These are phyloP conservation scores for Rafetus swinhoei DNA, from an alignment of 2,113 vertebrate genomes.

Conservation along the genomic window DNA sequence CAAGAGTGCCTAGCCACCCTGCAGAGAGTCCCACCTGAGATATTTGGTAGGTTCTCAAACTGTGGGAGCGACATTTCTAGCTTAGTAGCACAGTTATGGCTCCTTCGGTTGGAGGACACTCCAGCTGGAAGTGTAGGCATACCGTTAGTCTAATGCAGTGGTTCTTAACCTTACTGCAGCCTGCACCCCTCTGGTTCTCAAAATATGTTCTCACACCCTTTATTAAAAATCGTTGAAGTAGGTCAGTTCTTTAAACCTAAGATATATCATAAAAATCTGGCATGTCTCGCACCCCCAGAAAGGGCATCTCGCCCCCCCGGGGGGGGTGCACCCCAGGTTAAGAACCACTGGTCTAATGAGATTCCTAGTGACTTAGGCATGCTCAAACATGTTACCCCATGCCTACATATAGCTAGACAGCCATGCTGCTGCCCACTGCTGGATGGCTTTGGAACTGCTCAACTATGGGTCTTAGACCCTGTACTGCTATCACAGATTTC, in stretches of 20 bases:
- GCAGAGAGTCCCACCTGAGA: neutral
- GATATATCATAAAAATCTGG: too few relatives aligned
- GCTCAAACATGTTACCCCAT: neutral
- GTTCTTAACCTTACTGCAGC: too few relatives aligned
- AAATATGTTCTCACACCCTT: too few relatives aligned
- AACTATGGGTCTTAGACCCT: neutral
- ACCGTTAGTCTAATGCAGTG: neutral
- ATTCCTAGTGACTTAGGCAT: neutral
- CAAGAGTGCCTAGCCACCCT: neutral
- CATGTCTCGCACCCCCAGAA: too few relatives aligned
- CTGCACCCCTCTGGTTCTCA: too few relatives aligned
- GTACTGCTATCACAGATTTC: accelerated
- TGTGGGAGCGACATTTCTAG: neutral
- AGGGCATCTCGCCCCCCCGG: too few relatives aligned
- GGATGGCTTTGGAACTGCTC: neutral
- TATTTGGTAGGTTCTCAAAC: neutral
- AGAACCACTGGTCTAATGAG: neutral
- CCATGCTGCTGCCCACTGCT: neutral
- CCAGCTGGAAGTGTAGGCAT: neutral
- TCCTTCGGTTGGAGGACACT: neutral
- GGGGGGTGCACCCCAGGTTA: too few relatives aligned
- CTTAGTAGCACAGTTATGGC: neutral
- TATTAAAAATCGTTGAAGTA: too few relatives aligned
- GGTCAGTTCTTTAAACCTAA: too few relatives aligned
- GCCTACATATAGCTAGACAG: neutral